Evolutionary conservation across 2,888 invertebrate genomes (phyloP), one percentile per base, ranked within the genome.

Genomic region (Apomyelois bistriatella): DNA sequence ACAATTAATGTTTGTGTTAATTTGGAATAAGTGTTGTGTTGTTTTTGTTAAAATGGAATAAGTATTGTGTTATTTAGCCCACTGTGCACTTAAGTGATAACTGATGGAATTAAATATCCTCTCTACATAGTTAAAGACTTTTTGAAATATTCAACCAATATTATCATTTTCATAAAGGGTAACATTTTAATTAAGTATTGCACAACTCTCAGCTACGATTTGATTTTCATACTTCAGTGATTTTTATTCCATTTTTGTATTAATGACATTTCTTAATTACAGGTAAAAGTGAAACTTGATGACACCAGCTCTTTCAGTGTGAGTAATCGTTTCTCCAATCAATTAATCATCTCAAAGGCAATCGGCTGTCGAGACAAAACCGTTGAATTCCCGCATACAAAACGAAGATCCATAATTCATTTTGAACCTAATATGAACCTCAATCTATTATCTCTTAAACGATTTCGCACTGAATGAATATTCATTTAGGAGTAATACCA

Each of bases 401-500:
- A 84, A 77, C 70, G 72, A 72, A 71, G 70, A 76, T 78, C 77
- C 76, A 82, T 85, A 82, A 85, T 82, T 85, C 83, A 83, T 79
- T 72, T 66, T 65, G 68, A 71, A 72, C 78, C 75, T 82, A 84
- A 85, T 85, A 85, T 82, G 82, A 83, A 83, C 82, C 79, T 75
- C 83, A 80, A 85, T 86, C 82, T 86, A 86, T 87, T 86, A 86
- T 85, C 85, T 85, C 82, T 65, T 85, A 85, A 89, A 81, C 88
- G 88, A 84, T 88, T 88, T 86, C 74, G 78, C 82, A 79, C 76
- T 68, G 70, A 82, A 89, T 89, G 88, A 88, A 89, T 89, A 89
- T 89, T 89, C 88, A 89, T 86, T 86, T 83, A 76, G 73, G 78
- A 81, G 85, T 84, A 85, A 85, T 85, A 77, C 80, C 81, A 79